phyloP scores from a whole-genome alignment of 2,113 vertebrate genomes.

The Tiliqua scincoides region DNA sequence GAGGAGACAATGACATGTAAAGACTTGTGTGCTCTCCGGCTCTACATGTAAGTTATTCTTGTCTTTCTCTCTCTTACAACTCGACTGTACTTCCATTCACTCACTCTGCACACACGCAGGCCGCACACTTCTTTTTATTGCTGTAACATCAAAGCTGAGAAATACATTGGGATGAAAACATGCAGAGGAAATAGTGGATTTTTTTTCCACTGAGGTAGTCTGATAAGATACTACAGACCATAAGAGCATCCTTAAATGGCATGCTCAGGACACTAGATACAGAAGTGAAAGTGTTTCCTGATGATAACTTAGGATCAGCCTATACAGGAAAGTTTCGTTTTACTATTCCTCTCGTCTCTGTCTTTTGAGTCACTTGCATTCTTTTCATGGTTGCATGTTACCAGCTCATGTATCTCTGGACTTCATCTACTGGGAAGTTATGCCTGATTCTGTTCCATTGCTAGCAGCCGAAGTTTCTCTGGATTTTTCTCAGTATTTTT shows the following conservation, averaged over 20 bases:
- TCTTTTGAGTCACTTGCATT: conserved; percentile 15
- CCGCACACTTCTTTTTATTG: background rate
- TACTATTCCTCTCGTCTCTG: background rate
- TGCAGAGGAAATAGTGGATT: background rate
- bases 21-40: conserved; percentile 47
- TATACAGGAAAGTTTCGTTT: conserved; percentile 3
- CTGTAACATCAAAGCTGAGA: background rate
- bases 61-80: conserved; percentile 1
- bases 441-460: background rate
- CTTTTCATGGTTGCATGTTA: background rate
- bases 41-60: conserved; percentile 15
- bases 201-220: background rate
- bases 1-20: conserved; percentile 45
- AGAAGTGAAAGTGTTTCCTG: background rate
- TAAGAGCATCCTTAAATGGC: conserved; percentile 1
- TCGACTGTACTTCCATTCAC: background rate
- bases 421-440: background rate
- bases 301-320: background rate
- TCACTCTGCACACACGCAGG: background rate
- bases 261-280: accelerated
- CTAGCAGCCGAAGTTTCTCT: background rate
- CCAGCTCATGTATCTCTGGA: background rate
- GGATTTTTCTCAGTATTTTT: background rate
- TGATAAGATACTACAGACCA: background rate
- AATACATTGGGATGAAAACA: background rate